phyloP scores from a whole-genome alignment of 2,113 vertebrate species.

The Grus americana region DNA sequence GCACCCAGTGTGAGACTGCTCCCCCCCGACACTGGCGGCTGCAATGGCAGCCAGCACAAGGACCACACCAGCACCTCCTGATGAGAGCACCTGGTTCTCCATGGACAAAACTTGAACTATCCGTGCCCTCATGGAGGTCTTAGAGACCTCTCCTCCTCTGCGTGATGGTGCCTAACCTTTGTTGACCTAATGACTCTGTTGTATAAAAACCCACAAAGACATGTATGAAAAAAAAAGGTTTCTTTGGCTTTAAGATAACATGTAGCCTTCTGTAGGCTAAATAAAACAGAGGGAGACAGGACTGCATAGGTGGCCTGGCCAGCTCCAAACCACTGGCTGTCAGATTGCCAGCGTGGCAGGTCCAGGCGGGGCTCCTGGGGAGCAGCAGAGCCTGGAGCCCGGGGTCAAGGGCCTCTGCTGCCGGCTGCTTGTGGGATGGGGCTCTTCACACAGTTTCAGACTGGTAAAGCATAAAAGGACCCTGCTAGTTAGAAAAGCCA shows the following conservation, averaged over 20 bases:
- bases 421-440: neutral
- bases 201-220: neutral
- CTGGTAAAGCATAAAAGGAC: neutral
- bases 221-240: neutral
- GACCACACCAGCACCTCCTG: neutral
- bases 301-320: neutral
- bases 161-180: rapidly evolving
- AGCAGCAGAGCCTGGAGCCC: neutral
- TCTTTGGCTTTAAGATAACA: neutral
- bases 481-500: neutral
- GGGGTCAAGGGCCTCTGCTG: neutral
- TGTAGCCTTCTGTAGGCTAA: neutral
- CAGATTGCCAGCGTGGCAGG: neutral
- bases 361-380: neutral
- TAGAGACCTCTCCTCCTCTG: neutral
- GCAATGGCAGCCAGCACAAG: neutral
- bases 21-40: rapidly evolving
- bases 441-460: neutral
- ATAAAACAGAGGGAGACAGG: neutral
- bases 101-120: neutral
- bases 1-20: neutral
- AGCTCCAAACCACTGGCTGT: neutral
- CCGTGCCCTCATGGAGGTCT: neutral
- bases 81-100: neutral
- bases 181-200: neutral